Percentiles rank a stretch among this genome's conserved stretches.
Conservation (phyloP, 2,797 vertebrate genomes). For the Synanceia verrucosa region DNA sequence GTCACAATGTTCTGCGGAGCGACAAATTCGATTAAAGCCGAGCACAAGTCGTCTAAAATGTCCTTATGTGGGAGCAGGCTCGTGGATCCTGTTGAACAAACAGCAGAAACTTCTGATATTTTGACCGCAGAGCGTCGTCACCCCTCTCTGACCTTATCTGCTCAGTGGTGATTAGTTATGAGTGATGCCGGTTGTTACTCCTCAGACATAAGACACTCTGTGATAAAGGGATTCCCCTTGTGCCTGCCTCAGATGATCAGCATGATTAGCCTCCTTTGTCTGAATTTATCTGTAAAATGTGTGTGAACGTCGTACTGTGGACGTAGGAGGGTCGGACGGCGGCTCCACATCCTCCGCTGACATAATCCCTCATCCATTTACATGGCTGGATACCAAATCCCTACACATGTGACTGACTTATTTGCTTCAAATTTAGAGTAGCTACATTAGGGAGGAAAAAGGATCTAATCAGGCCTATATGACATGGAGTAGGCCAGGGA, state of each 20-base stretch:
- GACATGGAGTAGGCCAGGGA: conserved; percentile 78
- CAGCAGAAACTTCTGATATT: conserved; percentile 52
- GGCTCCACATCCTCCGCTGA: conserved; percentile 48
- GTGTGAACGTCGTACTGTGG: conserved; percentile 3
- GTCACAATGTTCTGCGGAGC: conserved; percentile 78
- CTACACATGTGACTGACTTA: conserved; percentile 69
- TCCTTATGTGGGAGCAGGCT: conserved; percentile 65
- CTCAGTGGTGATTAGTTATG: conserved; percentile 60
- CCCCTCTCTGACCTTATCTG: conserved; percentile 53
- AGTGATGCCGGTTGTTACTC: conserved; percentile 55
- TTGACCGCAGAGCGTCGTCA: conserved; percentile 36
- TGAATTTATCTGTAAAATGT: conserved; percentile 30
- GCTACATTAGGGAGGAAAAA: conserved; percentile 67
- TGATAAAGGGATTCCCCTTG: conserved; percentile 61
- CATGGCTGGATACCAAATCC: conserved; percentile 56
- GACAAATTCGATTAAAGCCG: conserved; percentile 74
- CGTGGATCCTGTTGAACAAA: conserved; percentile 68
- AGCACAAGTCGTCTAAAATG: conserved; percentile 72
- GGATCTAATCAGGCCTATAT: conserved; percentile 80
- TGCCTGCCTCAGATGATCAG: conserved; percentile 54
- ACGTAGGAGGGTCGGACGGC: conserved; percentile 29
- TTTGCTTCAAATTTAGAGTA: conserved; percentile 70
- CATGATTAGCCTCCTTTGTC: conserved; percentile 56
- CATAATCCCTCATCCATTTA: conserved; percentile 60
- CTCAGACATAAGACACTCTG: conserved; percentile 59